phyloP scores from a whole-genome alignment of 2,888 invertebrate species.

The Drosophila algonquin region DNA sequence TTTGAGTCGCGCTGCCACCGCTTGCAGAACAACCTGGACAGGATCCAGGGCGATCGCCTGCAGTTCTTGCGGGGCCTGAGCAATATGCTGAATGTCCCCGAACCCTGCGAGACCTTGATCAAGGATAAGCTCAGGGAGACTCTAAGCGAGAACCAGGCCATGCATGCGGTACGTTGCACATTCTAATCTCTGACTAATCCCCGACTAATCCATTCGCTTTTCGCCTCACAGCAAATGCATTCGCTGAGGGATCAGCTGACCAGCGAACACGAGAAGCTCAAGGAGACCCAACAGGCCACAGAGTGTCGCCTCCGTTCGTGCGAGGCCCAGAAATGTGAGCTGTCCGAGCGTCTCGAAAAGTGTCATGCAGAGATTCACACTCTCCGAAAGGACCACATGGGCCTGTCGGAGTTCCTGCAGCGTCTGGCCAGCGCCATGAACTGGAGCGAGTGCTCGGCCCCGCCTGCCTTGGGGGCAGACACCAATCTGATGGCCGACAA shows the following conservation, averaged over 20 bases:
- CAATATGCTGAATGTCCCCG: constrained; percentile 87
- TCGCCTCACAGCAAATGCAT: constrained; percentile 88
- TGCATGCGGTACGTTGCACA: constrained; percentile 86
- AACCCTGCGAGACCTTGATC: constrained; percentile 90
- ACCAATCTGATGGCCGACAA: constrained; percentile 87
- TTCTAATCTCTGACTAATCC: background rate
- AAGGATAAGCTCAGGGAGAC: constrained; percentile 92
- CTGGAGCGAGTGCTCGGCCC: constrained; percentile 82
- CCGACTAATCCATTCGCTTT: background rate
- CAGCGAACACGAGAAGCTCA: constrained; percentile 88
- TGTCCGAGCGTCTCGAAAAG: constrained; percentile 91
- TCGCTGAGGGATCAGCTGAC: constrained; percentile 90
- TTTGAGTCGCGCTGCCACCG: constrained; percentile 84
- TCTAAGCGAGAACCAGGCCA: constrained; percentile 90
- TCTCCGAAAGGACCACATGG: constrained; percentile 83
- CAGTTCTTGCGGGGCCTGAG: constrained; percentile 82
- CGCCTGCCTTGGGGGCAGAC: constrained; percentile 82
- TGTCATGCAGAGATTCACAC: constrained; percentile 91
- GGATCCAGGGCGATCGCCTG: constrained; percentile 83
- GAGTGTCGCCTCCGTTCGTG: constrained; percentile 88
- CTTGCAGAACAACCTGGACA: constrained; percentile 82
- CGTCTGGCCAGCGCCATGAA: constrained; percentile 91
- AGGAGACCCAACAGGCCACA: constrained; percentile 86
- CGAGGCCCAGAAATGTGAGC: constrained; percentile 87
- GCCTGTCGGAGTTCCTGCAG: constrained; percentile 91